Evolutionary conservation across 2,113 vertebrate species (phyloP).

Genomic region (Telmatochromis bifrenatus): DNA sequence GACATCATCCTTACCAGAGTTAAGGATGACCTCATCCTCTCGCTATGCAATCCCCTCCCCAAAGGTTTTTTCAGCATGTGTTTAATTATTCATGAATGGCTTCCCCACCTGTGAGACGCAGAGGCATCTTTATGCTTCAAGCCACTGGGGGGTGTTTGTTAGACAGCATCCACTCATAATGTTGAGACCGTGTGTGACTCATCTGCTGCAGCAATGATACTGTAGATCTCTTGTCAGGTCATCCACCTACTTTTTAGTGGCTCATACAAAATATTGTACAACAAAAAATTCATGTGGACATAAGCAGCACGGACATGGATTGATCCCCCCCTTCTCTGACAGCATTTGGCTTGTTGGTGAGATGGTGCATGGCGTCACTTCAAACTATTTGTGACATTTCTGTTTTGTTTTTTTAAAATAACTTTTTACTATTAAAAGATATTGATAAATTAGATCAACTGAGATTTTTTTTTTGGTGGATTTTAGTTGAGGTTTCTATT

Average conservation of each 20-base stretch:
- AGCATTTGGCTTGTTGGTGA: background rate
- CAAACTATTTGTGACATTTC: background rate
- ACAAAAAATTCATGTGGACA: background rate
- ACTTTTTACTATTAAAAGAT: background rate
- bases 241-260: background rate
- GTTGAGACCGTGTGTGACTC: background rate
- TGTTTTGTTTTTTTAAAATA: background rate
- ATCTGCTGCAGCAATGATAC: background rate
- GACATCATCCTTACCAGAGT: slow-evolving; percentile 1
- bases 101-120: background rate
- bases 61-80: background rate
- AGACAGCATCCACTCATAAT: background rate
- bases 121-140: background rate
- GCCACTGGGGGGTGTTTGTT: background rate
- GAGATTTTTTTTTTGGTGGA: background rate
- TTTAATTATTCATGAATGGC: slow-evolving; percentile 24
- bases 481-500: background rate
- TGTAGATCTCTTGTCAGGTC: background rate
- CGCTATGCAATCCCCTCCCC: background rate
- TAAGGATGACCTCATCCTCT: slow-evolving; percentile 39
- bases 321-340: background rate
- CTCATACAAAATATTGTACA: background rate
- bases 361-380: background rate
- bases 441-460: background rate
- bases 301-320: background rate